Evolutionary conservation across 2,797 vertebrate species (phyloP).

Genomic region (Dendrocincla tyrannina): DNA sequence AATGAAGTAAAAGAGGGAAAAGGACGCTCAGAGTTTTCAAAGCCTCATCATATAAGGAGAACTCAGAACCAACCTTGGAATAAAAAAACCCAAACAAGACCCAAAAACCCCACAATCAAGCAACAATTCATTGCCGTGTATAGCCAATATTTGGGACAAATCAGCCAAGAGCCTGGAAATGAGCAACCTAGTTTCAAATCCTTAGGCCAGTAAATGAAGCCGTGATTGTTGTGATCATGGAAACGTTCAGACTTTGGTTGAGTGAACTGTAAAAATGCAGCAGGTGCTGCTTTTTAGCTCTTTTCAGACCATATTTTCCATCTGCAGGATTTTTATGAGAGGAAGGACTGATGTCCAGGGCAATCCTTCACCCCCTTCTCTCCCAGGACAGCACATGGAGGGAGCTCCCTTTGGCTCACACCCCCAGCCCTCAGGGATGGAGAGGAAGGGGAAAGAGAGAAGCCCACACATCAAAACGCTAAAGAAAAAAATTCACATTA

Average conservation of each 20-base stretch:
- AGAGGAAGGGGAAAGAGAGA: background rate
- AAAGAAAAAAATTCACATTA: background rate
- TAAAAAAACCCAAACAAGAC: background rate
- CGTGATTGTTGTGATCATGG: background rate
- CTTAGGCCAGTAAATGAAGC: background rate
- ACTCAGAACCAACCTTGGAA: accelerated
- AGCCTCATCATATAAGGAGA: background rate
- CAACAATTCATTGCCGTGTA: accelerated
- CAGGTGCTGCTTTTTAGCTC: background rate
- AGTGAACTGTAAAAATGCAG: background rate
- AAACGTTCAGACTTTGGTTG: background rate
- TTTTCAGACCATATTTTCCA: background rate
- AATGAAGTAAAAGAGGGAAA: background rate
- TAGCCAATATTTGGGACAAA: background rate
- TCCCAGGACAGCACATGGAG: background rate
- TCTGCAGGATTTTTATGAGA: background rate
- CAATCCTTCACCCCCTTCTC: background rate
- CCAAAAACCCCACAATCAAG: background rate
- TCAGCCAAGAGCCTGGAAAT: background rate
- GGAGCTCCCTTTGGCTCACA: background rate
- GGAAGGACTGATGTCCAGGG: background rate
- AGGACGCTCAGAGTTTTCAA: background rate
- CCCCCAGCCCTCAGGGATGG: no score
- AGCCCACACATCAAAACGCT: background rate
- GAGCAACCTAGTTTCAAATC: background rate